Evolutionary conservation across 2,888 invertebrate species (phyloP).

Genomic region (Diplazon laetatorius): DNA sequence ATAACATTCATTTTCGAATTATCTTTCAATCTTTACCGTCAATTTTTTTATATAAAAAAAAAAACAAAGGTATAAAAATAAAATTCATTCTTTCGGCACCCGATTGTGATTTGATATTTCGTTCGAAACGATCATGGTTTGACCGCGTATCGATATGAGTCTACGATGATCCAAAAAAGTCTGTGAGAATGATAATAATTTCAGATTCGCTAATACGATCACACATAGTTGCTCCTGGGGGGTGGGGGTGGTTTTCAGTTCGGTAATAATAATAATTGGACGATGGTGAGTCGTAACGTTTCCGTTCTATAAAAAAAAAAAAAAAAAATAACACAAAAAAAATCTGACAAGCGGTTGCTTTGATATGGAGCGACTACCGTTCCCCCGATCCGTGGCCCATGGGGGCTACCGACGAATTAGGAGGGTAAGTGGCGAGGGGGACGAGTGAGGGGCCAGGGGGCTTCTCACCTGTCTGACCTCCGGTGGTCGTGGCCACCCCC

Average conservation of each 20-base stretch:
- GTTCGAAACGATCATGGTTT: not conserved
- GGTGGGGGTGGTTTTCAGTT: no score
- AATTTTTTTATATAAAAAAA: no score
- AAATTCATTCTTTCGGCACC: not conserved
- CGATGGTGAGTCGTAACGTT: conserved; percentile 13
- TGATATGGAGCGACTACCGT: conserved; percentile 68
- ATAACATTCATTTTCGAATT: not conserved
- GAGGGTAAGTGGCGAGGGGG: no score
- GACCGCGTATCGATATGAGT: not conserved
- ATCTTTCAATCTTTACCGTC: no score
- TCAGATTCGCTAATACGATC: not conserved
- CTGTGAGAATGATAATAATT: not conserved
- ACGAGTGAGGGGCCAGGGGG: no score
- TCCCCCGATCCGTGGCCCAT: conserved; percentile 25
- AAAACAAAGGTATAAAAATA: no score
- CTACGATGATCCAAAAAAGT: not conserved
- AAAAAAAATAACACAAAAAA: not conserved
- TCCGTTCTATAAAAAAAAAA: conserved; percentile 20
- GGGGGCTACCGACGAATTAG: conserved; percentile 74
- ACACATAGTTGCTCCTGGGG: not conserved
- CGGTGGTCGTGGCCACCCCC: conserved; percentile 33
- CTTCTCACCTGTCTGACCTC: conserved; percentile 73
- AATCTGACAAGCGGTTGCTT: conserved; percentile 60
- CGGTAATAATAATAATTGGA: no score
- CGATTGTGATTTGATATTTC: not conserved